These are phyloP conservation scores for Dendrolimus pini DNA, from an alignment of 2,888 invertebrate species.

Conservation along the genomic window DNA sequence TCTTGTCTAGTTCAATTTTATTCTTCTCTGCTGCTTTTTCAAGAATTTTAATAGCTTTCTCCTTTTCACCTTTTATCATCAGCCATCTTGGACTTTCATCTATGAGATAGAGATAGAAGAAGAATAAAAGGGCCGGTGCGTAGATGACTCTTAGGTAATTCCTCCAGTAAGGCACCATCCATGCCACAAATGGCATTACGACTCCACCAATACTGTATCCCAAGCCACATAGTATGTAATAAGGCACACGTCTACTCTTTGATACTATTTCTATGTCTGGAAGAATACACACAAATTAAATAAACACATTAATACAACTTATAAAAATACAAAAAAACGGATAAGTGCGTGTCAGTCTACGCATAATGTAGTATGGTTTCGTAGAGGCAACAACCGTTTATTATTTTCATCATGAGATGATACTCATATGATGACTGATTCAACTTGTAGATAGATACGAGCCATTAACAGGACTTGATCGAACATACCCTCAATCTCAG, in stretches of 20 bases:
- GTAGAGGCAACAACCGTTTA: no score
- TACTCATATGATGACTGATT: no score
- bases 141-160: slow-evolving; percentile 80
- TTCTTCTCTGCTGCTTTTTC: slow-evolving; percentile 75
- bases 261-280: slow-evolving; percentile 54
- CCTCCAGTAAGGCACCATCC: slow-evolving; percentile 80
- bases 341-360: no score
- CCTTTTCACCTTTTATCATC: slow-evolving; percentile 80
- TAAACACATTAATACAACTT: no score
- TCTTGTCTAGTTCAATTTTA: slow-evolving; percentile 40
- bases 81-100: slow-evolving; percentile 90
- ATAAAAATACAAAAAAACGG: no score
- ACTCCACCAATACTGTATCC: slow-evolving; percentile 41
- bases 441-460: no score
- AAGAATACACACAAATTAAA: slow-evolving; percentile 11
- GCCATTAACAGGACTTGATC: no score
- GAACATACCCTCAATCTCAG: no score
- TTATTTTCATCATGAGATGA: no score
- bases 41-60: slow-evolving; percentile 79
- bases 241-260: slow-evolving; percentile 43
- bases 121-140: slow-evolving; percentile 80
- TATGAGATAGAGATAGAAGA: slow-evolving; percentile 79
- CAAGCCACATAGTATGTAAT: slow-evolving; percentile 32
- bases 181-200: slow-evolving; percentile 35
- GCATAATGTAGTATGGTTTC: no score